A percentile compares a stretch with the other conserved stretches of the same genome.
These are phyloP conservation scores for Meloe dianella DNA, from an alignment of 2,888 invertebrate genomes.

Conservation along the genomic window DNA sequence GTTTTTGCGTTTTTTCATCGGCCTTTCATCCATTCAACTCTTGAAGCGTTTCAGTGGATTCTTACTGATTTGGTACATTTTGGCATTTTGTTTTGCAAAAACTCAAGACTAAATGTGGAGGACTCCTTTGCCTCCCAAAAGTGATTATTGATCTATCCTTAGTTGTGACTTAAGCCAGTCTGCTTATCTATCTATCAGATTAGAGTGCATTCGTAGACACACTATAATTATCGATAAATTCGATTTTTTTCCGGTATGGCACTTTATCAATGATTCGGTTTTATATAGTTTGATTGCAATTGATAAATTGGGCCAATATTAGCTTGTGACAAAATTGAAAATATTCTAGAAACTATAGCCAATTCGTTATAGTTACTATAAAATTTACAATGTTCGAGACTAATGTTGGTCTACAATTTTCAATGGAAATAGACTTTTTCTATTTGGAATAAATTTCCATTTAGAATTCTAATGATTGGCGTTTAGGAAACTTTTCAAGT, in stretches of 20 bases:
- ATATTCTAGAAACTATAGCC: slow-evolving; percentile 3
- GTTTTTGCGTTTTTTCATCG: too few species aligned
- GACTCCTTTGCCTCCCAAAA: too few species aligned
- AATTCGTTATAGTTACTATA: slow-evolving; percentile 3
- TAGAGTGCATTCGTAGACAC: neutral
- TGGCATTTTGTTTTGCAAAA: too few species aligned
- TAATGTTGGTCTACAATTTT: slow-evolving; percentile 14
- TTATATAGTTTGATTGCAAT: slow-evolving; percentile 15
- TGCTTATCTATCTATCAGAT: neutral
- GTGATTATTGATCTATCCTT: too few species aligned
- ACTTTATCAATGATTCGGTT: slow-evolving; percentile 3
- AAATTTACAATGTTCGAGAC: slow-evolving; percentile 15
- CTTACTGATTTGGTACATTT: too few species aligned
- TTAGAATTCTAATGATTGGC: neutral
- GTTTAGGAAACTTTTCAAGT: neutral
- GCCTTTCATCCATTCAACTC: too few species aligned
- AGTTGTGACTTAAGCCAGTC: neutral
- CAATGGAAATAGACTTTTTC: neutral
- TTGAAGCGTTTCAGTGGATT: too few species aligned
- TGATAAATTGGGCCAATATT: slow-evolving; percentile 16
- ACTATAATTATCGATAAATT: neutral
- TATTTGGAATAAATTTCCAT: neutral
- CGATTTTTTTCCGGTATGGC: neutral
- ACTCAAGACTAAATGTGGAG: too few species aligned
- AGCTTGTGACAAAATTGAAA: slow-evolving; percentile 13